Conservation (phyloP, 2,797 vertebrate species). For the Pterois miles region DNA sequence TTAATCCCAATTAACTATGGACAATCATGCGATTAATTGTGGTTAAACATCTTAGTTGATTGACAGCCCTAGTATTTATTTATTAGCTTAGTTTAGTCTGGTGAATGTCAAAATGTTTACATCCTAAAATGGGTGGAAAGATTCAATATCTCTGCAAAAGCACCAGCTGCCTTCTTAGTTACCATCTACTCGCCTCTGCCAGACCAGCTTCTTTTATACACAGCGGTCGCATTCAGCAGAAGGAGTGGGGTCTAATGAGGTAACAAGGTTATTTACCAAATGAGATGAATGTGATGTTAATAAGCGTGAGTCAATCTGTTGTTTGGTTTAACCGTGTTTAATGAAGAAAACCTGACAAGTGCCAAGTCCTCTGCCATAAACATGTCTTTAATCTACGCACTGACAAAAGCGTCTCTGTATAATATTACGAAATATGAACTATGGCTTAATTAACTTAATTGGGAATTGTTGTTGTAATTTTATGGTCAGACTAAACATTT, state of each 20-base stretch:
- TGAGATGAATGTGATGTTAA: neutral
- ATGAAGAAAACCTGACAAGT: neutral
- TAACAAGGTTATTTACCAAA: neutral
- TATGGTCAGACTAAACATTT: neutral
- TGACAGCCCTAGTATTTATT: neutral
- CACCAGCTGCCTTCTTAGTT: neutral
- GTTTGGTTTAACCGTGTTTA: neutral
- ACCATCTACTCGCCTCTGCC: too few relatives aligned
- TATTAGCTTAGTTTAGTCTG: neutral
- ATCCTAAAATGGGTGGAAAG: neutral
- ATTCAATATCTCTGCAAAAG: neutral
- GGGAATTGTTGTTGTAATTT: neutral
- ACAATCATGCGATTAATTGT: too few relatives aligned
- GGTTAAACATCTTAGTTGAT: too few relatives aligned
- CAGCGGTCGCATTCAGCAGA: neutral
- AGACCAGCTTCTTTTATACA: neutral
- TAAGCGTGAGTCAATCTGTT: neutral
- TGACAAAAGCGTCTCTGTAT: neutral
- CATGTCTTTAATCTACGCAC: neutral
- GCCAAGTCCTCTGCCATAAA: neutral
- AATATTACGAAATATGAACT: neutral
- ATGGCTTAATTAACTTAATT: neutral
- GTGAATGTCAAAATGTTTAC: neutral
- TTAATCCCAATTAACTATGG: too few relatives aligned
- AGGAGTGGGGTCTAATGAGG: neutral